A percentile compares a stretch with the other conserved stretches of the same genome.
Conservation (phyloP, 2,888 invertebrate genomes). For the Amblyjoppa fuscipennis region DNA sequence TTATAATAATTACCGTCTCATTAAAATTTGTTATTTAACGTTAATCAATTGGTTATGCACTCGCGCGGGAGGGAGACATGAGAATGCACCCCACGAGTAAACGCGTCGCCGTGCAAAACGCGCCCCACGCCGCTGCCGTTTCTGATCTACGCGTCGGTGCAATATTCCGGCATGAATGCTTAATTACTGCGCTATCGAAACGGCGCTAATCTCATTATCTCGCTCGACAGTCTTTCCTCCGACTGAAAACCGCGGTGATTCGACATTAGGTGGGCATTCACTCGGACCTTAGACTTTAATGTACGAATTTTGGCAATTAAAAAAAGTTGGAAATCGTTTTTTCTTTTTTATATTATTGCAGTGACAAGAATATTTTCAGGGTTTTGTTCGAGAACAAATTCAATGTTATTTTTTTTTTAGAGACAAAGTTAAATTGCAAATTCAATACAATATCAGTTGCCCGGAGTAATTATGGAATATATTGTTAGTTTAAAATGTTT, state of each 20-base stretch:
- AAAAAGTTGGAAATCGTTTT: background rate
- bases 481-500: background rate
- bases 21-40: conserved; percentile 85
- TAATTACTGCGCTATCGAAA: conserved; percentile 41
- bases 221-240: background rate
- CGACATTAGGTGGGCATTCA: background rate
- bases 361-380: background rate
- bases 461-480: background rate
- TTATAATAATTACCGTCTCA: conserved; percentile 85
- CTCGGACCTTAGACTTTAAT: background rate
- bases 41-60: conserved; percentile 79
- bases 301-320: background rate
- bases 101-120: conserved; percentile 9
- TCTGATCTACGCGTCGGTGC: background rate
- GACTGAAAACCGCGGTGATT: background rate
- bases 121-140: conserved; percentile 7
- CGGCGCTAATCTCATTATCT: conserved; percentile 23
- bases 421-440: no score
- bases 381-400: background rate
- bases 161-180: conserved; percentile 65
- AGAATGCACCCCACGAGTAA: conserved; percentile 23
- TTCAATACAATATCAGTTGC: no score
- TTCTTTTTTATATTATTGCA: background rate
- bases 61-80: background rate
- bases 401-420: background rate